Evolutionary conservation across 2,797 vertebrate genomes (phyloP).

Genomic region (Mico argentatus): DNA sequence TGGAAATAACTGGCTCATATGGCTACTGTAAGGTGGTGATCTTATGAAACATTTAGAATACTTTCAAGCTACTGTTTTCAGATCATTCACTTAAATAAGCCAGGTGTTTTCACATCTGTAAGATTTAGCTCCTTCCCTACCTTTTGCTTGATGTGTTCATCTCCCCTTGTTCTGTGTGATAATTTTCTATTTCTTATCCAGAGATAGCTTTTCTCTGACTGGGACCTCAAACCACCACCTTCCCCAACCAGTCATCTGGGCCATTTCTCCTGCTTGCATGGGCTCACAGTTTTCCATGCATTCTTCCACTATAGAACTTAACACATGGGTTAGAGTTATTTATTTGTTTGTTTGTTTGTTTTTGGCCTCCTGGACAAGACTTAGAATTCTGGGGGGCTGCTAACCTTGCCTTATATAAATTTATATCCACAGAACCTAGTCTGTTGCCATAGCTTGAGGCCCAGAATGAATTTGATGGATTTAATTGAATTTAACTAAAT

Average conservation of each 20-base stretch:
- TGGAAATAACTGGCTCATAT: background rate
- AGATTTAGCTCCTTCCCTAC: background rate
- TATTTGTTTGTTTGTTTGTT: background rate
- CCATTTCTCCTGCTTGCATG: background rate
- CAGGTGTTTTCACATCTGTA: background rate
- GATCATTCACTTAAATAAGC: background rate
- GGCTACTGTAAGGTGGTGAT: background rate
- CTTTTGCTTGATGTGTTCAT: background rate
- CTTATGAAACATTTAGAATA: background rate
- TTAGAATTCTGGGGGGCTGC: background rate
- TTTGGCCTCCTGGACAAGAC: background rate
- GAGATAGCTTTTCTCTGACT: background rate
- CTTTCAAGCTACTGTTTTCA: background rate
- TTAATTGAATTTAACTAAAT: slow-evolving; percentile 48
- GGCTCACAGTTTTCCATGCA: background rate
- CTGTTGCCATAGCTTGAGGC: background rate
- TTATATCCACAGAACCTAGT: background rate
- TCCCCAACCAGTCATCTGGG: background rate
- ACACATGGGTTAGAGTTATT: background rate
- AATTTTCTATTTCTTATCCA: background rate
- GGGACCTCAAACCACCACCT: background rate
- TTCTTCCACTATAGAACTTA: background rate
- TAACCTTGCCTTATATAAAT: background rate
- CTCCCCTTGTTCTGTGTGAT: background rate
- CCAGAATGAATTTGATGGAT: background rate